These are phyloP conservation scores for Nannobrachium achirus DNA, from an alignment of 2,113 vertebrate genomes.

Conservation along the genomic window DNA sequence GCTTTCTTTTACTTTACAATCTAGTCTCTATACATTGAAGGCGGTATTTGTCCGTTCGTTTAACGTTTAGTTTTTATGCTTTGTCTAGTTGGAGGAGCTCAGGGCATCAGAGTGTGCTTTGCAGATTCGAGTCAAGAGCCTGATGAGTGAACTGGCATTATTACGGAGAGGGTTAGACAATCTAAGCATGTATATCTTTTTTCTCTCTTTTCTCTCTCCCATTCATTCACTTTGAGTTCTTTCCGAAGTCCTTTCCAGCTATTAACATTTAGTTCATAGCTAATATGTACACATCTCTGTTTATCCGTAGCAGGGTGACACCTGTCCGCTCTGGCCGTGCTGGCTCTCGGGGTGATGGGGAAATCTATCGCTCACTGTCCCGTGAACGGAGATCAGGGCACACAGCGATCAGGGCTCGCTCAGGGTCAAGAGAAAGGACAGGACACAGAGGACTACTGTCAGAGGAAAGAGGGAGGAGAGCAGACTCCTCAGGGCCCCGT, in stretches of 20 bases:
- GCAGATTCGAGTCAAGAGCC: conserved; percentile 83
- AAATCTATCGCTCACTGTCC: conserved; percentile 75
- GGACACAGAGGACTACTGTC: conserved; percentile 73
- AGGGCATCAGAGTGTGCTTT: conserved; percentile 84
- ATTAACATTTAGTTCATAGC: not conserved
- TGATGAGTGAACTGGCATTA: conserved; percentile 83
- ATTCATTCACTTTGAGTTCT: not conserved
- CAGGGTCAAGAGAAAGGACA: conserved; percentile 78
- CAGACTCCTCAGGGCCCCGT: conserved; percentile 68
- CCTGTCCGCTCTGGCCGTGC: conserved; percentile 57
- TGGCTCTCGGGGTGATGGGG: conserved; percentile 52
- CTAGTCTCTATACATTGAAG: not conserved
- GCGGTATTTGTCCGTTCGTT: not conserved
- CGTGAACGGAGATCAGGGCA: conserved; percentile 70
- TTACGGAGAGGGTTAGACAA: conserved; percentile 84
- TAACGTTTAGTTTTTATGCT: not conserved
- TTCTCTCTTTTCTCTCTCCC: conserved; percentile 33
- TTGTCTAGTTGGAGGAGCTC: conserved; percentile 84
- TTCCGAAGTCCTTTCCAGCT: not conserved
- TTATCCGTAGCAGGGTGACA: conserved; percentile 69
- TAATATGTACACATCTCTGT: not conserved
- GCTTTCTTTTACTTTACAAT: not conserved
- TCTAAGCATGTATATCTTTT: conserved; percentile 53
- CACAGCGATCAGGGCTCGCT: conserved; percentile 66
- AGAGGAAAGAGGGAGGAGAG: conserved; percentile 78